A percentile compares a stretch with the other conserved stretches of the same genome.
phyloP scores from a whole-genome alignment of 2,113 vertebrate genomes.

The Pterophyllum scalare region DNA sequence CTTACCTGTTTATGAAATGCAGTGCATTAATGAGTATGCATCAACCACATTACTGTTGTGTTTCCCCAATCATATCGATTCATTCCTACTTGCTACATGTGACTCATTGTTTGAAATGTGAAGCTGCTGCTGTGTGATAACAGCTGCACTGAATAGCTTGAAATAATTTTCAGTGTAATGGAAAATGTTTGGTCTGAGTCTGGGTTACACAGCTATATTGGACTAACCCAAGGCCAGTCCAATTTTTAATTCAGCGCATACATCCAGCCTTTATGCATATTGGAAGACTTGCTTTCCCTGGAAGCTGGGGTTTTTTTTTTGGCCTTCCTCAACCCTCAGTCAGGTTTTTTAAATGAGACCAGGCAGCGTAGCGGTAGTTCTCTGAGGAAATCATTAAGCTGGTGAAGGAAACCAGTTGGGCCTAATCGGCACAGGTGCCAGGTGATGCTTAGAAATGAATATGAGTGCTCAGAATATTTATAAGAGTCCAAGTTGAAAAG shows the following conservation, averaged over 20 bases:
- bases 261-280: neutral
- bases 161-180: constrained; percentile 10
- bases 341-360: constrained; percentile 23
- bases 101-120: constrained; percentile 22
- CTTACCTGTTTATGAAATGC: neutral
- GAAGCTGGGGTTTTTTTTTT: constrained; percentile 11
- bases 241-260: constrained; percentile 36
- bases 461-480: constrained; percentile 20
- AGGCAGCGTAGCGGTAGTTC: neutral
- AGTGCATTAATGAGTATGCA: neutral
- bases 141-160: neutral
- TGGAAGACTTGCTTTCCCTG: constrained; percentile 22
- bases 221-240: constrained; percentile 36
- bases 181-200: constrained; percentile 12
- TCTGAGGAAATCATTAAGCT: constrained; percentile 31
- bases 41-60: neutral
- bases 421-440: neutral
- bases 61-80: neutral
- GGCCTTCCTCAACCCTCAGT: constrained; percentile 8
- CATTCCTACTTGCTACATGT: neutral
- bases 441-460: constrained; percentile 5
- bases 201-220: constrained; percentile 8
- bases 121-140: constrained; percentile 32
- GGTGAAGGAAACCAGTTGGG: constrained; percentile 13
- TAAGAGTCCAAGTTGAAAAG: neutral